A percentile compares a stretch with the other conserved stretches of the same genome.
Evolutionary conservation across 2,888 invertebrate species (phyloP).

Genomic region (Anorthoa munda): DNA sequence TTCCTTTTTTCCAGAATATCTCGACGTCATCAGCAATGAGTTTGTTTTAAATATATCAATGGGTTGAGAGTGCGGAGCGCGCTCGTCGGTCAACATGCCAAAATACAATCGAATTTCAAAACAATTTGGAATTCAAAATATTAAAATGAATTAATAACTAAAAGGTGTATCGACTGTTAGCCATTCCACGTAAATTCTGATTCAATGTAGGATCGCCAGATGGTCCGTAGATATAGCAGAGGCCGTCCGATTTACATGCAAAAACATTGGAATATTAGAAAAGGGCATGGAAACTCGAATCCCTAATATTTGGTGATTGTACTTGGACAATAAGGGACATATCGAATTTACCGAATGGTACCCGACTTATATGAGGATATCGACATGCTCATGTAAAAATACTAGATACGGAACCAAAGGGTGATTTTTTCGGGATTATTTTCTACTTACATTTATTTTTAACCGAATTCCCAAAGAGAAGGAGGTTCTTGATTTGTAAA

Average conservation of each 20-base stretch:
- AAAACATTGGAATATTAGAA: slow-evolving; percentile 37
- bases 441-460: too few relatives aligned
- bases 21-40: too few relatives aligned
- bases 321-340: background rate
- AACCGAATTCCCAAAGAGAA: too few relatives aligned
- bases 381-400: too few relatives aligned
- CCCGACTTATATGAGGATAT: background rate
- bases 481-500: too few relatives aligned
- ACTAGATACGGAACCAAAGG: background rate
- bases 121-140: slow-evolving; percentile 30
- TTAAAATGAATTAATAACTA: slow-evolving; percentile 24
- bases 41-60: too few relatives aligned
- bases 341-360: background rate
- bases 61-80: too few relatives aligned
- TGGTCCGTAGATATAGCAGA: slow-evolving; percentile 39
- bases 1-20: too few relatives aligned
- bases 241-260: slow-evolving; percentile 12
- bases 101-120: background rate
- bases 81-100: background rate
- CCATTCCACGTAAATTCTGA: slow-evolving; percentile 9
- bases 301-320: slow-evolving; percentile 33
- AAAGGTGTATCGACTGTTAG: slow-evolving; percentile 18
- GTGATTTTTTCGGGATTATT: too few relatives aligned
- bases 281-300: background rate
- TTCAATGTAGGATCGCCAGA: slow-evolving; percentile 46